Evolutionary conservation across 2,113 vertebrate genomes (phyloP).

Genomic region (Nerophis ophidion): DNA sequence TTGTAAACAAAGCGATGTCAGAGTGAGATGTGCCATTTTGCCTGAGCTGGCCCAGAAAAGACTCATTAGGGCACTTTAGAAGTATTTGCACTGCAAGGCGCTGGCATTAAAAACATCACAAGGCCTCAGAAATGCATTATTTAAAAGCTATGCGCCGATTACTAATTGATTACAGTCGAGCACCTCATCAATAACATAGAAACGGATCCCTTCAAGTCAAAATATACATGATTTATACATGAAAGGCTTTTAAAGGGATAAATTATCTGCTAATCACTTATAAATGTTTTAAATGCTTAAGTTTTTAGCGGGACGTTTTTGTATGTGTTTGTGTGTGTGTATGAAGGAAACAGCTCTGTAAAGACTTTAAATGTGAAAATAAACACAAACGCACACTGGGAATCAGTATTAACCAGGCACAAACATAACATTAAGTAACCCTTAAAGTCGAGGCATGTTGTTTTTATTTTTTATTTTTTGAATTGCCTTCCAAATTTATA

Average conservation of each 20-base stretch:
- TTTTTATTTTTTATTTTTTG: neutral
- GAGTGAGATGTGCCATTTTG: slow-evolving; percentile 66
- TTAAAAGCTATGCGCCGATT: slow-evolving; percentile 76
- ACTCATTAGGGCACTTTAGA: slow-evolving; percentile 74
- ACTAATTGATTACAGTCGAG: slow-evolving; percentile 77
- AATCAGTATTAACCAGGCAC: slow-evolving; percentile 48
- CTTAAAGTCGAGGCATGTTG: slow-evolving; percentile 34
- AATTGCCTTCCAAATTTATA: slow-evolving; percentile 19
- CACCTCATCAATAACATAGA: slow-evolving; percentile 76
- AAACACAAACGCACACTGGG: slow-evolving; percentile 46
- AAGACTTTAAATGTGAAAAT: slow-evolving; percentile 41
- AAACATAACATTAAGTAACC: slow-evolving; percentile 48
- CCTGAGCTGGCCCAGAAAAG: slow-evolving; percentile 64
- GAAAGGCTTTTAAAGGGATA: slow-evolving; percentile 75
- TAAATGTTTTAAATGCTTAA: slow-evolving; percentile 72
- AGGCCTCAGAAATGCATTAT: slow-evolving; percentile 78
- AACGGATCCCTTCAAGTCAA: slow-evolving; percentile 73
- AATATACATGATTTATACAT: slow-evolving; percentile 78
- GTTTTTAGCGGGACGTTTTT: slow-evolving; percentile 53
- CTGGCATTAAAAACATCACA: slow-evolving; percentile 75
- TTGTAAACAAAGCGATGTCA: slow-evolving; percentile 71
- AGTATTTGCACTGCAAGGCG: slow-evolving; percentile 64
- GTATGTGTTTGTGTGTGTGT: slow-evolving; percentile 17
- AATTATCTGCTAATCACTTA: slow-evolving; percentile 73
- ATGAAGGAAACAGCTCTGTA: slow-evolving; percentile 10